Conservation (phyloP, 2,113 vertebrate genomes). For the Mionectes macconnelli region DNA sequence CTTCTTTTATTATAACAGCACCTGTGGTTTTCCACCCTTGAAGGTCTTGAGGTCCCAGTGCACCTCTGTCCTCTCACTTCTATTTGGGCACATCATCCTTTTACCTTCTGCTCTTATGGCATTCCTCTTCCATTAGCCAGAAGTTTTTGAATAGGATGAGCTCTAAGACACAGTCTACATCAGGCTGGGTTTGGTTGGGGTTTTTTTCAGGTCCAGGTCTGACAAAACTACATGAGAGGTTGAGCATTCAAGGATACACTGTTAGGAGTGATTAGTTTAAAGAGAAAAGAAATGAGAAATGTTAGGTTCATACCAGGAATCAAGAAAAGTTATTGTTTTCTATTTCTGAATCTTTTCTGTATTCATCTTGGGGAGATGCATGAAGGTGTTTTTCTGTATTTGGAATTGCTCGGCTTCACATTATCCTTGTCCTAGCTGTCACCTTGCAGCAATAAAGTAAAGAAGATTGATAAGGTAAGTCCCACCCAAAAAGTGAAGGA, state of each 20-base stretch:
- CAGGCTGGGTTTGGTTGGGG: fast-evolving
- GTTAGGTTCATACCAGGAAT: background rate
- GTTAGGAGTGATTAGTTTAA: background rate
- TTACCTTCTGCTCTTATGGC: background rate
- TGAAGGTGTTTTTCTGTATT: background rate
- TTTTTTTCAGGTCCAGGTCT: background rate
- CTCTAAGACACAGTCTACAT: background rate
- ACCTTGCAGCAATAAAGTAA: background rate
- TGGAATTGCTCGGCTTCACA: background rate
- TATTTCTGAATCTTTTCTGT: background rate
- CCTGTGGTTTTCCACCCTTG: background rate
- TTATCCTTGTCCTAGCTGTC: background rate
- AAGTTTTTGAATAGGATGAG: background rate
- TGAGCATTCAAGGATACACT: background rate
- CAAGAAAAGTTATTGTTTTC: background rate
- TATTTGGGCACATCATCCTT: background rate
- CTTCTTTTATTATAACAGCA: background rate
- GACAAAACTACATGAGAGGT: background rate
- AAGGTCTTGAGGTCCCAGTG: background rate
- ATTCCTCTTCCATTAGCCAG: background rate
- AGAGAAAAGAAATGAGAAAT: background rate
- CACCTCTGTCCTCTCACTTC: background rate
- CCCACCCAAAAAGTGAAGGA: background rate
- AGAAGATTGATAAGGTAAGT: background rate
- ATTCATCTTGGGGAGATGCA: background rate